A percentile compares a stretch with the other conserved stretches of the same genome.
These are phyloP conservation scores for Drosophila miranda DNA, from an alignment of 1,140 invertebrate genomes.

Conservation along the genomic window DNA sequence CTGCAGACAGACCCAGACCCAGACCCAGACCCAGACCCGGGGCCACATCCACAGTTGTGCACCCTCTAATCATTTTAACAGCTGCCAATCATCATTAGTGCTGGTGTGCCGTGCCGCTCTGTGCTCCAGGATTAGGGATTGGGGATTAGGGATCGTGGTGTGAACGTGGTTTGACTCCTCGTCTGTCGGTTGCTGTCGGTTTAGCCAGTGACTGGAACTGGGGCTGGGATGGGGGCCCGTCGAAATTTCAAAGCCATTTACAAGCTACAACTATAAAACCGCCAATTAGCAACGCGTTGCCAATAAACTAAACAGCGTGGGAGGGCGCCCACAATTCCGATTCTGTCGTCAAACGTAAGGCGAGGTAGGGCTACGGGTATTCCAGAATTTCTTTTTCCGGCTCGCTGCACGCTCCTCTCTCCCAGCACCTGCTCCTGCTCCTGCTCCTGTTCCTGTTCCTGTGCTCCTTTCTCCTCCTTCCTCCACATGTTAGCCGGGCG, in stretches of 20 bases:
- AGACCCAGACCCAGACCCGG: not conserved
- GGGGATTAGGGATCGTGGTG: constrained; percentile 13
- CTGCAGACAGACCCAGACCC: not conserved
- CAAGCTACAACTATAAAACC: constrained; percentile 66
- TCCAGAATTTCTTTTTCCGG: not conserved
- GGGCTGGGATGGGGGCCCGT: not conserved
- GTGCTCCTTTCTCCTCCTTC: not conserved
- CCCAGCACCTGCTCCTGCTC: no score
- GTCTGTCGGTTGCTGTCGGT: not conserved
- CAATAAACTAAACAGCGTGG: constrained; percentile 58
- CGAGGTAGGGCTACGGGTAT: constrained; percentile 1
- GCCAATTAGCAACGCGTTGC: constrained; percentile 68
- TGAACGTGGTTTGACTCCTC: constrained; percentile 29
- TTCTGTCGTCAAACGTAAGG: constrained; percentile 14
- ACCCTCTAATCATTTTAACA: constrained; percentile 70
- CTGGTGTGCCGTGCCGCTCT: not conserved
- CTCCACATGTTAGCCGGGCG: constrained; percentile 28
- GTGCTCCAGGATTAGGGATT: no score
- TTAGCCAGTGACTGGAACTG: no score
- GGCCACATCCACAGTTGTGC: constrained; percentile 23
- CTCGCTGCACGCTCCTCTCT: not conserved
- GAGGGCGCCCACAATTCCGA: not conserved
- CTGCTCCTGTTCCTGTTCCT: not conserved
- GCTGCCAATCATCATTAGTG: constrained; percentile 71
- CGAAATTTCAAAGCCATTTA: constrained; percentile 54